Evolutionary conservation across 2,888 invertebrate genomes (phyloP).

Genomic region (Eupithecia inturbata): DNA sequence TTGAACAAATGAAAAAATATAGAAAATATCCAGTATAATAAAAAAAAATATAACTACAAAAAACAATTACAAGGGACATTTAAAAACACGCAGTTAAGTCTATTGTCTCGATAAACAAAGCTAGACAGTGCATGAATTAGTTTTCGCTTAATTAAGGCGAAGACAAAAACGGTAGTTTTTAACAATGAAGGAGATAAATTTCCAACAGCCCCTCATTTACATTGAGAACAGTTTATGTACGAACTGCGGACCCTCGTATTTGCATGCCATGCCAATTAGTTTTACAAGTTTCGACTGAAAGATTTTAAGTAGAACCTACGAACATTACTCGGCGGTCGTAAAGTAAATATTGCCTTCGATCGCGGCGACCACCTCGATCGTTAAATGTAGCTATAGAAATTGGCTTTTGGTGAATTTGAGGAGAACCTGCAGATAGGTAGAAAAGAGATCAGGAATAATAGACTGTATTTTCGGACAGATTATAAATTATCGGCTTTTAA

Average conservation of each 20-base stretch:
- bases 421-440: too few relatives aligned
- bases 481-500: too few relatives aligned
- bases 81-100: slow-evolving; percentile 13
- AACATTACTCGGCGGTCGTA: background rate
- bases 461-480: too few relatives aligned
- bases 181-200: slow-evolving; percentile 60
- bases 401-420: background rate
- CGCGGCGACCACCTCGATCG: background rate
- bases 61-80: background rate
- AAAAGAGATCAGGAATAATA: too few relatives aligned
- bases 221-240: slow-evolving; percentile 69
- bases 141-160: slow-evolving; percentile 43
- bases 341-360: background rate
- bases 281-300: slow-evolving; percentile 65
- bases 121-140: slow-evolving; percentile 43
- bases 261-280: slow-evolving; percentile 78
- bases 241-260: slow-evolving; percentile 67
- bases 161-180: slow-evolving; percentile 49
- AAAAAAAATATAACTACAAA: background rate
- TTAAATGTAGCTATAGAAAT: background rate
- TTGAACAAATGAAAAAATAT: background rate
- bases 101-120: slow-evolving; percentile 37
- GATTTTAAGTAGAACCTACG: slow-evolving; percentile 34
- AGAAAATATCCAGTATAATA: background rate
- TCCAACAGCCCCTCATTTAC: slow-evolving; percentile 68